phyloP scores from a whole-genome alignment of 2,113 vertebrate genomes.

The Hiodon alosoides region DNA sequence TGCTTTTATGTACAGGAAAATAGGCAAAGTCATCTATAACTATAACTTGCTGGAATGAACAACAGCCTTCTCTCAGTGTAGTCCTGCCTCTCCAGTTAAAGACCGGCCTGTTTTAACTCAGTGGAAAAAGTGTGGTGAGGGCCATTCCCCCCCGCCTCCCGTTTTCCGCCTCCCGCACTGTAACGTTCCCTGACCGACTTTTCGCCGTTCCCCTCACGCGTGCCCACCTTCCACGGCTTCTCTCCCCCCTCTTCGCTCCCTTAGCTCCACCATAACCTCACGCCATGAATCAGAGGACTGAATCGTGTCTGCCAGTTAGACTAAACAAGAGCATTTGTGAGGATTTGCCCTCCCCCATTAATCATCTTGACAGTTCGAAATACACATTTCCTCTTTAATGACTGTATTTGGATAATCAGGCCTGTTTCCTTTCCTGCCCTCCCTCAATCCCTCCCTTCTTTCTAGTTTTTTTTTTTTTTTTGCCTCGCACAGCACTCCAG shows the following conservation, averaged over 20 bases:
- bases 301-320: constrained; percentile 99
- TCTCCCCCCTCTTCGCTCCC: constrained; percentile 32
- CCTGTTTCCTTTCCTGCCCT: constrained; percentile 72
- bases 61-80: not conserved
- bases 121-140: not conserved
- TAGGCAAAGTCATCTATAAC: not conserved
- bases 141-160: not conserved
- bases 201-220: not conserved
- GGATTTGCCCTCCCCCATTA: constrained; percentile 96
- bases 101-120: constrained; percentile 18
- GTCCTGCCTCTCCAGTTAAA: not conserved
- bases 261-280: constrained; percentile 65
- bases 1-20: not conserved
- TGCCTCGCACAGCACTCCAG: constrained; percentile 43
- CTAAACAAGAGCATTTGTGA: constrained; percentile 99
- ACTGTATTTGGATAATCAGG: constrained; percentile 99
- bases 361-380: constrained; percentile 99
- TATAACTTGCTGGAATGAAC: not conserved
- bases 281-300: constrained; percentile 96
- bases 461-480: constrained; percentile 30
- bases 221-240: constrained; percentile 30
- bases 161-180: constrained; percentile 15
- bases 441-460: constrained; percentile 21
- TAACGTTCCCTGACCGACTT: constrained; percentile 10
- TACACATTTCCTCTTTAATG: constrained; percentile 99